Conservation (phyloP, 2,797 vertebrate genomes). For the Anguilla marmorata region DNA sequence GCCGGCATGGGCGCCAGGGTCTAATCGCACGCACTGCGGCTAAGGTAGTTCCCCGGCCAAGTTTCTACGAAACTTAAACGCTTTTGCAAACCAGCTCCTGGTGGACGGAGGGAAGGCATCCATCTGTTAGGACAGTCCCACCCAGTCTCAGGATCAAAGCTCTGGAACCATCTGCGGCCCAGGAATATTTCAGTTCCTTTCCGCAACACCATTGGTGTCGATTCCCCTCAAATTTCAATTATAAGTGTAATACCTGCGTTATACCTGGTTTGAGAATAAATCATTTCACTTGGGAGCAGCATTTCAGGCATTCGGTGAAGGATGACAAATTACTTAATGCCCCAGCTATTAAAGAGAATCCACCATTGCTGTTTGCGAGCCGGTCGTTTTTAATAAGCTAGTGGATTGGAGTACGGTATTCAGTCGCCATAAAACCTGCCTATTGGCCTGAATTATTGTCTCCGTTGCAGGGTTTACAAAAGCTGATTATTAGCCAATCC, state of each 20-base stretch:
- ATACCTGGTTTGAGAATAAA: not conserved
- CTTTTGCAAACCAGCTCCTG: not conserved
- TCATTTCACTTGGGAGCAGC: not conserved
- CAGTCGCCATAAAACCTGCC: not conserved
- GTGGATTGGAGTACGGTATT: slow-evolving; percentile 4
- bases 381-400: not conserved
- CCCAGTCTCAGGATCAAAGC: not conserved
- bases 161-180: not conserved
- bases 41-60: not conserved
- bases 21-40: not conserved
- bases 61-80: not conserved
- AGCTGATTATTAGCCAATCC: not conserved
- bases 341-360: slow-evolving; percentile 13
- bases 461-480: not conserved
- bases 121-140: not conserved
- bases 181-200: not conserved
- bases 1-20: not conserved
- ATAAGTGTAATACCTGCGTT: slow-evolving; percentile 4
- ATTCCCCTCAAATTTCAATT: not conserved
- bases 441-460: not conserved
- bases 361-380: not conserved
- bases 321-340: slow-evolving; percentile 17
- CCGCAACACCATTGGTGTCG: not conserved
- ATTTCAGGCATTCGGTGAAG: slow-evolving; percentile 3
- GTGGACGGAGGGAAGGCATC: not conserved